Evolutionary conservation across 2,113 vertebrate genomes (phyloP).

Genomic region (Capreolus pygargus): DNA sequence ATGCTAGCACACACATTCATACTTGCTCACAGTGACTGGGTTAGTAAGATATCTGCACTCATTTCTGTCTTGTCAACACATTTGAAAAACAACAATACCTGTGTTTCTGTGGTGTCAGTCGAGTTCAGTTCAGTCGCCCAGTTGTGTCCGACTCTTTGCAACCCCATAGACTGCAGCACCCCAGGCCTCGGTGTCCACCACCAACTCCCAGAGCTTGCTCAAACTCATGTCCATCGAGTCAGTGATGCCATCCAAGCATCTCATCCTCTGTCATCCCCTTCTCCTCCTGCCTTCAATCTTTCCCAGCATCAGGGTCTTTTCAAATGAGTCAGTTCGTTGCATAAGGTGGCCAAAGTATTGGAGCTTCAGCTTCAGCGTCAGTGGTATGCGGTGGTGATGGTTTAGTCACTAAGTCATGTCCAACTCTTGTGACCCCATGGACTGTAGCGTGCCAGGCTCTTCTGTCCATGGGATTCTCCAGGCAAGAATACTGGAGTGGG

Average conservation of each 20-base stretch:
- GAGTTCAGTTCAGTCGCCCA: not conserved
- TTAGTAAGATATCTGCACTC: not conserved
- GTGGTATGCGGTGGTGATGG: not conserved
- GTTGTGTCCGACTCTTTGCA: not conserved
- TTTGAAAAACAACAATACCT: not conserved
- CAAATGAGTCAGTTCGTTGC: fast-evolving
- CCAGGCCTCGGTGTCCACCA: not conserved
- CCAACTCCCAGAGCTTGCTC: not conserved
- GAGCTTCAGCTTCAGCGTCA: not conserved
- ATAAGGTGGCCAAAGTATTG: not conserved
- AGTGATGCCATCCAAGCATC: not conserved
- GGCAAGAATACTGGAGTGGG: not conserved
- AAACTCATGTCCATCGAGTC: not conserved
- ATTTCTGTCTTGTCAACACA: not conserved
- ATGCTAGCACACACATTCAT: fast-evolving
- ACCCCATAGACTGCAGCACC: not conserved
- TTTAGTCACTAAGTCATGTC: fast-evolving
- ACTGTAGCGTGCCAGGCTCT: not conserved
- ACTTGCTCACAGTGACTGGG: not conserved
- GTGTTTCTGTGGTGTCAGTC: not conserved
- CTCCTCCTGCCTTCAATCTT: not conserved
- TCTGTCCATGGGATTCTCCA: not conserved
- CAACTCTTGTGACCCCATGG: fast-evolving
- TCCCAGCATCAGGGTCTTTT: not conserved
- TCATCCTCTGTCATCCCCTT: not conserved